A percentile compares a stretch with the other conserved stretches of the same genome.
Conservation (phyloP, 2,797 vertebrate genomes). For the Hybognathus amarus region DNA sequence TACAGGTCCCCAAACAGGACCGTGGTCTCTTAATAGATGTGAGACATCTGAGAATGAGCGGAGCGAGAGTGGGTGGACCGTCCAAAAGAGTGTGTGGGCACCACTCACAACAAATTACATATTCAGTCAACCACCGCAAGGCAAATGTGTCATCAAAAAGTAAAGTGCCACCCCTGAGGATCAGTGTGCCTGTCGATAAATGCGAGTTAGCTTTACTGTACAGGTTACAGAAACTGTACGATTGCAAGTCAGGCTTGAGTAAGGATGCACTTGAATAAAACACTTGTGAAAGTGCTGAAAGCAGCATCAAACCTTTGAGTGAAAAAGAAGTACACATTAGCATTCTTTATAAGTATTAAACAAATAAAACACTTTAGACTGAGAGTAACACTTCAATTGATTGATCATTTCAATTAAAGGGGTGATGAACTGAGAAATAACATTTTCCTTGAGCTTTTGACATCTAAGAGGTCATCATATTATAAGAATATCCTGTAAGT, state of each 20-base stretch:
- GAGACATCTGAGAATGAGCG: conserved; percentile 38
- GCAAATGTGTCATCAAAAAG: conserved; percentile 52
- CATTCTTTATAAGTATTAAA: neutral
- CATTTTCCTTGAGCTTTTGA: too few species aligned
- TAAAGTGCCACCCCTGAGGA: conserved; percentile 34
- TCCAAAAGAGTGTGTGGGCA: conserved; percentile 43
- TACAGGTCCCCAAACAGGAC: conserved; percentile 31
- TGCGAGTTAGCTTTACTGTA: conserved; percentile 12
- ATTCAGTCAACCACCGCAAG: conserved; percentile 40
- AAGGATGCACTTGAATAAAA: neutral
- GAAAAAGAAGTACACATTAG: neutral
- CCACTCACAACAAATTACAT: conserved; percentile 24
- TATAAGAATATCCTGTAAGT: too few species aligned
- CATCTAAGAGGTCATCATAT: too few species aligned
- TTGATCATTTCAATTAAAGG: neutral
- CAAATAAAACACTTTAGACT: neutral
- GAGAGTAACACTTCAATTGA: neutral
- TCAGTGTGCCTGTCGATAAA: conserved; percentile 26
- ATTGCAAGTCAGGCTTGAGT: neutral
- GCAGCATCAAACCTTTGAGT: neutral
- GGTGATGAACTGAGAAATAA: too few species aligned
- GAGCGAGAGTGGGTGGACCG: conserved; percentile 51
- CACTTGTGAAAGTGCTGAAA: neutral
- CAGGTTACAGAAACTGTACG: neutral
- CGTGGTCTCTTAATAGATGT: conserved; percentile 37